These are phyloP conservation scores for Danaus plexippus DNA, from an alignment of 1,140 invertebrate genomes.

Conservation along the genomic window DNA sequence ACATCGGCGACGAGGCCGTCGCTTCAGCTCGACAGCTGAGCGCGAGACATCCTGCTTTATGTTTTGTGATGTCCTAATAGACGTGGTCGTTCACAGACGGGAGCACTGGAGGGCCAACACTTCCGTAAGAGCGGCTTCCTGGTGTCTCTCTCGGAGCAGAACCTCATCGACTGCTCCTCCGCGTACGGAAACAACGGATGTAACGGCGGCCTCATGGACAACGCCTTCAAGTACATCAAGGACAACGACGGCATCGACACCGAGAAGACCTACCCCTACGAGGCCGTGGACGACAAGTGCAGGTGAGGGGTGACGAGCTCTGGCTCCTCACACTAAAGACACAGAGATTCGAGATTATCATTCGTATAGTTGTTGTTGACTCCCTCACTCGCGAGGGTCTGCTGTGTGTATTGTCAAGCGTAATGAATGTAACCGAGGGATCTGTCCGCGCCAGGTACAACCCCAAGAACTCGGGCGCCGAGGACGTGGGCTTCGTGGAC, in stretches of 20 bases:
- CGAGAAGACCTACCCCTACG: constrained; percentile 92
- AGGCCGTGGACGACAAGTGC: constrained; percentile 82
- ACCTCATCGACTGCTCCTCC: constrained; percentile 94
- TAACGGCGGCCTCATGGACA: constrained; percentile 95
- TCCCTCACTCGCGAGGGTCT: no score
- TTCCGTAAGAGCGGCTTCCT: constrained; percentile 88
- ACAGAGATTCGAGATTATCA: no score
- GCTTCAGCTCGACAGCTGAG: no score
- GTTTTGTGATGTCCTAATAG: no score
- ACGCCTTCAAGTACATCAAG: constrained; percentile 93
- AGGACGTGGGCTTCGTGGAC: constrained; percentile 88
- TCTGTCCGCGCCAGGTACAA: constrained; percentile 73
- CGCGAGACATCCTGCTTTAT: no score
- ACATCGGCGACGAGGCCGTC: no score
- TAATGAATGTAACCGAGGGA: no score
- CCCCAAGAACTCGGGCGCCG: constrained; percentile 80
- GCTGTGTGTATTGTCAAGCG: no score
- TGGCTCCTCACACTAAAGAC: no score
- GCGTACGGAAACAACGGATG: constrained; percentile 96
- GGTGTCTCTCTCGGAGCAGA: constrained; percentile 96
- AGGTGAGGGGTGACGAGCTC: constrained; percentile 35
- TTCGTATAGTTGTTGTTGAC: no score
- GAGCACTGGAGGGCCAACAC: constrained; percentile 95
- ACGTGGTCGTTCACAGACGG: constrained; percentile 77
- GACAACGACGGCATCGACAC: constrained; percentile 93